These are phyloP conservation scores for Bungarus multicinctus DNA, from an alignment of 2,113 vertebrate species.

Conservation along the genomic window DNA sequence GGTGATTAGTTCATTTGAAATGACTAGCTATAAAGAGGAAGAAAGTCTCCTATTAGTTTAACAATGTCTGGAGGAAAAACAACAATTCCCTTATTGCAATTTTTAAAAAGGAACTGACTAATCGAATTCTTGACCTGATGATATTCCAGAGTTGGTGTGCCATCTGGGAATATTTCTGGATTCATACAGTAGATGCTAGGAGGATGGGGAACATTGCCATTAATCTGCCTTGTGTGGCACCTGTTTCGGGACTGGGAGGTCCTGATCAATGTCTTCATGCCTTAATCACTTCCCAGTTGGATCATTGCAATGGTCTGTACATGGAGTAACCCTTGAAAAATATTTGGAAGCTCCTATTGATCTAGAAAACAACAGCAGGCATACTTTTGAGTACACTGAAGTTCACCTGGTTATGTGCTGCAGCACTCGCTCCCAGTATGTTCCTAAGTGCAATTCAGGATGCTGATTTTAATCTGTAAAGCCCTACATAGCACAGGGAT, in stretches of 20 bases:
- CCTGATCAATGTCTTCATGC: not conserved
- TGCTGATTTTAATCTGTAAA: not conserved
- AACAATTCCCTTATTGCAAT: not conserved
- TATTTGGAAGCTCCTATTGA: not conserved
- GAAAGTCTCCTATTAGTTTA: not conserved
- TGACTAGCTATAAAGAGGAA: slow-evolving; percentile 3
- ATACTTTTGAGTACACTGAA: not conserved
- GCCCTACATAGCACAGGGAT: not conserved
- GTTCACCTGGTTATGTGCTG: not conserved
- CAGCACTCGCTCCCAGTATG: not conserved
- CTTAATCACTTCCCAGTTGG: not conserved
- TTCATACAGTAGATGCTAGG: not conserved
- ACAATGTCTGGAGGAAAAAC: not conserved
- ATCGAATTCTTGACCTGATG: not conserved
- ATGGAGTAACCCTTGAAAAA: not conserved
- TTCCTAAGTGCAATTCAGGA: not conserved
- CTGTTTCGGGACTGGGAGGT: not conserved
- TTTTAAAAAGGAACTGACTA: not conserved
- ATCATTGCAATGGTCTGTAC: not conserved
- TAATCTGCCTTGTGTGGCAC: not conserved
- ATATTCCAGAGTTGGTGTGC: no score
- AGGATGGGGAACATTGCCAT: not conserved
- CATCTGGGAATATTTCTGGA: not conserved
- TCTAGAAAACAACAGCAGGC: not conserved
- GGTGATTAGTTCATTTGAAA: not conserved